These are phyloP conservation scores for Anastrepha obliqua DNA, from an alignment of 1,140 invertebrate species.

Conservation along the genomic window DNA sequence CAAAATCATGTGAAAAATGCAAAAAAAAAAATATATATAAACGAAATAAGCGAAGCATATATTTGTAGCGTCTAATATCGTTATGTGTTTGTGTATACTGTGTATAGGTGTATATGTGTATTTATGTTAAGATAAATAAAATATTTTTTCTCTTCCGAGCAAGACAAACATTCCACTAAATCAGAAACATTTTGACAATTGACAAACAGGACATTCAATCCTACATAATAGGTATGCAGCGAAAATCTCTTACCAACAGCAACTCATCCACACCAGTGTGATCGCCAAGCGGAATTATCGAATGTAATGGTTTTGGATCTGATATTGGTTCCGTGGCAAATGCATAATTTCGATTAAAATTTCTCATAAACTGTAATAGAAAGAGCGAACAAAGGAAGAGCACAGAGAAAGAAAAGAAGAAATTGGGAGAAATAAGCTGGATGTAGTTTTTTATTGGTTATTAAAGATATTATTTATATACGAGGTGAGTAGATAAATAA, in stretches of 20 bases:
- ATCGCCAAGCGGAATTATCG: slow-evolving; percentile 29
- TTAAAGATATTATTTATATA: not conserved
- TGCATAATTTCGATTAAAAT: slow-evolving; percentile 71
- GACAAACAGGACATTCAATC: slow-evolving; percentile 43
- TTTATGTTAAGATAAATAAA: not conserved
- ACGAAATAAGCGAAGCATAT: too few species aligned
- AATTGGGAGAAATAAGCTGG: slow-evolving; percentile 58
- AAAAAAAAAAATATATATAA: too few species aligned
- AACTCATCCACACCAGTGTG: slow-evolving; percentile 30
- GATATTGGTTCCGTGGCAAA: slow-evolving; percentile 38
- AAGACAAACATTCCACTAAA: slow-evolving; percentile 41
- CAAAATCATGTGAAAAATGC: too few species aligned
- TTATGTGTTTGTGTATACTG: too few species aligned
- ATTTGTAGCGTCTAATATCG: too few species aligned
- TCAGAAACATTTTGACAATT: slow-evolving; percentile 37
- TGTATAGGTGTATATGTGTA: too few species aligned
- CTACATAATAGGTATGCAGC: slow-evolving; percentile 3
- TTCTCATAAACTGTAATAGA: slow-evolving; percentile 69
- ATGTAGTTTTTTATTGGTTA: not conserved
- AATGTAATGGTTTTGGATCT: slow-evolving; percentile 46
- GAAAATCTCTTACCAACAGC: slow-evolving; percentile 48
- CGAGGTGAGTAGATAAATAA: not conserved
- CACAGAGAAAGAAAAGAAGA: slow-evolving; percentile 60
- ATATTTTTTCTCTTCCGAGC: not conserved
- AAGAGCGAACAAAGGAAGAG: slow-evolving; percentile 58